A percentile compares a stretch with the other conserved stretches of the same genome.
phyloP scores from a whole-genome alignment of 2,888 invertebrate genomes.

The Linyphia triangularis region DNA sequence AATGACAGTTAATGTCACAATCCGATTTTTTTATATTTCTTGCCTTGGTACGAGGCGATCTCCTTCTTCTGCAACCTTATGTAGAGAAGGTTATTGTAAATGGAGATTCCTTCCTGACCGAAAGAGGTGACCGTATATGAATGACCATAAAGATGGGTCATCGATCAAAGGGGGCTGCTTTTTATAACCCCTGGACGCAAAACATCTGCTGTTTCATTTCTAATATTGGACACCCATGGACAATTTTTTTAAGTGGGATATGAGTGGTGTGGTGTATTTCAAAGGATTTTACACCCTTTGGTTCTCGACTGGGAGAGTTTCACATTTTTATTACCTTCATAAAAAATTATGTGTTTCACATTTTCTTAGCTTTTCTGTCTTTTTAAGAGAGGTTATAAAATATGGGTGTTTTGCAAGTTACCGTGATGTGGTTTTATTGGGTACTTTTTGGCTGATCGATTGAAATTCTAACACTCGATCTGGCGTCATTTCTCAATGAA shows the following conservation, averaged over 20 bases:
- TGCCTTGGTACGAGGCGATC: too few species aligned
- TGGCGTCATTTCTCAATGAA: too few species aligned
- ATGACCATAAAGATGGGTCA: neutral
- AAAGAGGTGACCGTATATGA: neutral
- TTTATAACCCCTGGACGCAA: neutral
- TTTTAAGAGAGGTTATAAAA: neutral
- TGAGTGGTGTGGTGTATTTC: neutral
- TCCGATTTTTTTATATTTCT: too few species aligned
- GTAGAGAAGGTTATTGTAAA: too few species aligned
- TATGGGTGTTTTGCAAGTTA: neutral
- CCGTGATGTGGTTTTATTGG: neutral
- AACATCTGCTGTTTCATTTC: neutral
- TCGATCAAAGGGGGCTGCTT: slow-evolving; percentile 1
- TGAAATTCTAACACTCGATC: too few species aligned
- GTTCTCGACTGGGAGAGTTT: neutral
- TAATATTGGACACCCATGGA: neutral
- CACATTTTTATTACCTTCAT: neutral
- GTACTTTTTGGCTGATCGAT: neutral
- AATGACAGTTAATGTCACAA: too few species aligned
- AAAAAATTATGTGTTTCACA: neutral
- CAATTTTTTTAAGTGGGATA: neutral
- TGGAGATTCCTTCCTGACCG: neutral
- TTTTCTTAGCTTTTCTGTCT: neutral
- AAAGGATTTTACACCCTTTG: neutral
- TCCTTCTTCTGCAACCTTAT: too few species aligned